These are phyloP conservation scores for Alfaro cultratus DNA, from an alignment of 2,797 vertebrate species.

Conservation along the genomic window DNA sequence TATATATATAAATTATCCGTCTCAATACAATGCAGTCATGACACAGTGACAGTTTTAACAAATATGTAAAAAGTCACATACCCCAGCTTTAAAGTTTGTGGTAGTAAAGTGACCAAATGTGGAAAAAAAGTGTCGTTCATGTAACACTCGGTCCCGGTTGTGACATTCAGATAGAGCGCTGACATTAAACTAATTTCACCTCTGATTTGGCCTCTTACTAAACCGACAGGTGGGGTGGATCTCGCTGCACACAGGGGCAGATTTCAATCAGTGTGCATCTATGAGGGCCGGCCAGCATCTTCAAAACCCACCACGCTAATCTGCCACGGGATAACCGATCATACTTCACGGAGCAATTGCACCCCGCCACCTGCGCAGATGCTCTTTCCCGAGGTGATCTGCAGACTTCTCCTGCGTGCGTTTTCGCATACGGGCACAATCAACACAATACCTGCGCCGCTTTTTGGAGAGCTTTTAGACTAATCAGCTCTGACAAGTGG, in stretches of 20 bases:
- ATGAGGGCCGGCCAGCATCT: constrained; percentile 64
- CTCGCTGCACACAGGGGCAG: constrained; percentile 48
- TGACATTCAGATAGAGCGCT: constrained; percentile 40
- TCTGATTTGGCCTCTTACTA: constrained; percentile 63
- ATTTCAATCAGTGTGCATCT: constrained; percentile 60
- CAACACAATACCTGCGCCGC: constrained; percentile 78
- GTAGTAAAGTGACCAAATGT: not conserved
- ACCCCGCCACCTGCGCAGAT: constrained; percentile 70
- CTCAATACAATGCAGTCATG: too few relatives aligned
- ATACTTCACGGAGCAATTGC: constrained; percentile 74
- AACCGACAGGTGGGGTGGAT: constrained; percentile 62
- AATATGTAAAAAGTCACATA: too few relatives aligned
- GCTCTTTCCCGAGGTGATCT: constrained; percentile 63
- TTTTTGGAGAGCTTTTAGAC: constrained; percentile 70
- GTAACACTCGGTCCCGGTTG: constrained; percentile 9
- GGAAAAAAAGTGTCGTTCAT: not conserved
- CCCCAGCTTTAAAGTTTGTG: not conserved
- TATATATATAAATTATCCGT: too few relatives aligned
- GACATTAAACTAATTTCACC: constrained; percentile 57
- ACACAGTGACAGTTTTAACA: too few relatives aligned
- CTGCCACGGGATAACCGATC: constrained; percentile 72
- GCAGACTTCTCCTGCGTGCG: constrained; percentile 24
- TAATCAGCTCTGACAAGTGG: constrained; percentile 83
- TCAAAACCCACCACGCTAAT: constrained; percentile 60
- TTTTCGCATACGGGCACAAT: constrained; percentile 62